These are phyloP conservation scores for Tringa solitaria DNA, from an alignment of 2,113 vertebrate genomes.

Conservation along the genomic window DNA sequence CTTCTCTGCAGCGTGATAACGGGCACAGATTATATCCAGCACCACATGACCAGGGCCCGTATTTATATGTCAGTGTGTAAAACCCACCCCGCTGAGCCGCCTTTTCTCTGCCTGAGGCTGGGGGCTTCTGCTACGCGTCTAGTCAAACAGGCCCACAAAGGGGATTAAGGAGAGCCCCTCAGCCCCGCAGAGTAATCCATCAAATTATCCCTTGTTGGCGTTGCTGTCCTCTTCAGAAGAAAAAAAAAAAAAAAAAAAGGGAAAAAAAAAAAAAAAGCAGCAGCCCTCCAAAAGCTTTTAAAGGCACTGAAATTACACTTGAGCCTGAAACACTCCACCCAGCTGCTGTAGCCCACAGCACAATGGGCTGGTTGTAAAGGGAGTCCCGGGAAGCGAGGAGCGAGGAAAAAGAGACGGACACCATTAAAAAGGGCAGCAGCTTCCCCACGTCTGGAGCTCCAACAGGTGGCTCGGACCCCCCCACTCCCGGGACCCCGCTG, in stretches of 20 bases:
- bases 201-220: slow-evolving; percentile 77
- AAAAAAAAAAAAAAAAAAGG: background rate
- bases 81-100: slow-evolving; percentile 73
- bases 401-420: background rate
- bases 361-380: slow-evolving; percentile 65
- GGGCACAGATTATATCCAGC: slow-evolving; percentile 49
- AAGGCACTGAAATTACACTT: slow-evolving; percentile 68
- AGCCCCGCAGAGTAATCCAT: slow-evolving; percentile 77
- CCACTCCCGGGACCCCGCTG: background rate
- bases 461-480: slow-evolving; percentile 38
- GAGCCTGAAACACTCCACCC: slow-evolving; percentile 70
- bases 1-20: background rate
- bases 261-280: background rate
- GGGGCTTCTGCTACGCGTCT: slow-evolving; percentile 75
- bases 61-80: slow-evolving; percentile 69
- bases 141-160: slow-evolving; percentile 74
- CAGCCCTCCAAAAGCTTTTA: slow-evolving; percentile 44
- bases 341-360: slow-evolving; percentile 62
- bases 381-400: slow-evolving; percentile 24
- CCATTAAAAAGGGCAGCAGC: slow-evolving; percentile 64
- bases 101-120: slow-evolving; percentile 74
- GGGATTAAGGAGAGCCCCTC: slow-evolving; percentile 80
- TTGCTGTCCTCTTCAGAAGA: slow-evolving; percentile 56
- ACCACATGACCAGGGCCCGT: slow-evolving; percentile 56
- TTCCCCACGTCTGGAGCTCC: slow-evolving; percentile 14